A percentile compares a stretch with the other conserved stretches of the same genome.
Evolutionary conservation across 2,888 invertebrate species (phyloP).

Genomic region (Pomacea canaliculata): DNA sequence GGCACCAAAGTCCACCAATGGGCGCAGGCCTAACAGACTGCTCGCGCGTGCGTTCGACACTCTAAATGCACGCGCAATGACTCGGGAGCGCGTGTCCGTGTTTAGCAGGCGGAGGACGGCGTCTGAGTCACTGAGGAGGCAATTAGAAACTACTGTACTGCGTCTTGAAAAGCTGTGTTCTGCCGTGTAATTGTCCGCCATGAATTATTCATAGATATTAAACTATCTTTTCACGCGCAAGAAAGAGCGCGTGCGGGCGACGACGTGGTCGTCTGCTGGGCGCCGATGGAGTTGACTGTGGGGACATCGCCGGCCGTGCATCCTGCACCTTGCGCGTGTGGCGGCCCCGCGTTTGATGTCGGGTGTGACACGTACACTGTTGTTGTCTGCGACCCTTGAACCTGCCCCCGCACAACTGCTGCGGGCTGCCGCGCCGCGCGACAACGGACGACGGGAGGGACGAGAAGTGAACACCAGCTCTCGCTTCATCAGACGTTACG

Average conservation of each 20-base stretch:
- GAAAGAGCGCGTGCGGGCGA: background rate
- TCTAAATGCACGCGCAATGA: constrained; percentile 19
- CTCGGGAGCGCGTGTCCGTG: constrained; percentile 12
- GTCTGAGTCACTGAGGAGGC: constrained; percentile 20
- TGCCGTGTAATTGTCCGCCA: constrained; percentile 24
- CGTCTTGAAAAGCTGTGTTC: constrained; percentile 12
- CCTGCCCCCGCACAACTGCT: too few relatives aligned
- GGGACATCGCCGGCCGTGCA: too few relatives aligned
- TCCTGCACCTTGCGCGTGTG: too few relatives aligned
- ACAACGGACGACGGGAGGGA: too few relatives aligned
- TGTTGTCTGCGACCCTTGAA: too few relatives aligned
- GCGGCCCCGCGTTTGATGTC: too few relatives aligned
- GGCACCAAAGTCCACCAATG: background rate
- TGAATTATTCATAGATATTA: constrained; percentile 27
- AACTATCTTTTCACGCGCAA: constrained; percentile 20
- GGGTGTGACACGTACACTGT: too few relatives aligned
- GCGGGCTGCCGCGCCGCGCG: too few relatives aligned
- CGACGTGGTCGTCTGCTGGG: constrained; percentile 1
- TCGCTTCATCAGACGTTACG: too few relatives aligned
- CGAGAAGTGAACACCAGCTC: too few relatives aligned
- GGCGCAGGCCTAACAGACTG: constrained; percentile 20
- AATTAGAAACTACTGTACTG: constrained; percentile 16
- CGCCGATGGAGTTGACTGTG: constrained; percentile 8
- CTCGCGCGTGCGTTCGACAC: constrained; percentile 23
- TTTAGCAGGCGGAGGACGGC: constrained; percentile 9